Percentiles rank a stretch among this genome's conserved stretches.
phyloP scores from a whole-genome alignment of 1,140 invertebrate species.

The Ephestia elutella region DNA sequence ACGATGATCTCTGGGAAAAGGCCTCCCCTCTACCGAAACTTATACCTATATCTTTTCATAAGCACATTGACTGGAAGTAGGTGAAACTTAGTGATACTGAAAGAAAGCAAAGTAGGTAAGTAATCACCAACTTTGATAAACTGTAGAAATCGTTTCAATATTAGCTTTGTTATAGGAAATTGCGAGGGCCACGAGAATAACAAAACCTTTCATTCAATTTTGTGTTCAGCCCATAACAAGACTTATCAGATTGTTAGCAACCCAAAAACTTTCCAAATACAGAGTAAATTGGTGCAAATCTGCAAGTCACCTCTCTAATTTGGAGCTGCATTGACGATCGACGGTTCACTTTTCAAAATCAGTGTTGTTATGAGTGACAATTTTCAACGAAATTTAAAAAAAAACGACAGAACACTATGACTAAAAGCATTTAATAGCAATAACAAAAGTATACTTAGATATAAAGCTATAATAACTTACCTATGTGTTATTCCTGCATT shows the following conservation, averaged over 20 bases:
- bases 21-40: too few relatives aligned
- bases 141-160: not conserved
- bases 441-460: too few relatives aligned
- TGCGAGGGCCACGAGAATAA: conserved; percentile 7
- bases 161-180: conserved; percentile 5
- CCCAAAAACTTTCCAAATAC: conserved; percentile 25
- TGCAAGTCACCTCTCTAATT: conserved; percentile 24
- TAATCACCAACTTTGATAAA: not conserved
- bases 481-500: too few relatives aligned
- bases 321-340: conserved; percentile 9
- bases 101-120: too few relatives aligned
- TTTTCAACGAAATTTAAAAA: not conserved
- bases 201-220: conserved; percentile 1
- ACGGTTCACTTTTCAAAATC: conserved; percentile 16
- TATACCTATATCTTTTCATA: too few relatives aligned
- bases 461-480: too few relatives aligned
- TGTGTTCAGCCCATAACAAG: not conserved
- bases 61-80: too few relatives aligned
- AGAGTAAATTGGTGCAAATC: conserved; percentile 20
- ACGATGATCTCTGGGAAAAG: too few relatives aligned
- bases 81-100: too few relatives aligned
- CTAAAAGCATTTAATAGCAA: too few relatives aligned
- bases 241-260: not conserved
- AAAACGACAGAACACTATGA: too few relatives aligned
- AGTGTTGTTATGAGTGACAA: conserved; percentile 1